Base-by-base conservation (phyloP, 2,797 vertebrate species). In the Galaxias olidus region DNA sequence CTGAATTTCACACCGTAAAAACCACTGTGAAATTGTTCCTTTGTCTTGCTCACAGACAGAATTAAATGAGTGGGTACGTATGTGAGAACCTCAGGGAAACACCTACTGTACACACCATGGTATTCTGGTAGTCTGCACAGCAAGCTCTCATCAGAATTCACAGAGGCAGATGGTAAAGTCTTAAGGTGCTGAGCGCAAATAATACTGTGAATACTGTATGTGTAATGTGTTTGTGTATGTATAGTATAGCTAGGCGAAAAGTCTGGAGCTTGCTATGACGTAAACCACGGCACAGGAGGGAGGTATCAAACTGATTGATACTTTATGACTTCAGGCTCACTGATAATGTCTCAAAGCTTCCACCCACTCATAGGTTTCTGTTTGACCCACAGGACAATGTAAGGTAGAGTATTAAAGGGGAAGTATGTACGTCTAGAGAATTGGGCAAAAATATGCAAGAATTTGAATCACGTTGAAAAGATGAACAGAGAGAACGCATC, bases 231-330 rank as follows among this genome's bases (percentile, higher is more conserved):
- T 19, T 47, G 44, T 49, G 19, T 48, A 40, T 55, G 9, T 62
- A 40, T 9, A 58, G 68, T 60, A 49, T 9, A 72, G 70, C 54
- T 9, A 72, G 54, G 42, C 54, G 45, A 50, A 30, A 30, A 9
- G 49, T 51, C 11, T 53, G n/a, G 53, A 60, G 4, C 65, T 58
- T 9, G n/a, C 0, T 10, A 51, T 13, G 41, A 8, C 40, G 19
- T 13, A 10, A 65, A 12, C 64, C 15, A 55, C 30, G 3, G 30
- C 6, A 30, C 15, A 46, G 49, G 9, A 46, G 48, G 11, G 15
- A 9, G 0, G 51, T 61, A 51, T 59, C 49, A 69, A 45, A 17
- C 54, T 65, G 61, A 57, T 50, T 40, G 66, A 8, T 53, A 44
- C 41, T 44, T 1, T 45, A 48, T 2, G 6, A 12, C 52, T 50